These are phyloP conservation scores for Hormaphis cornu DNA, from an alignment of 1,140 invertebrate species.

Conservation along the genomic window DNA sequence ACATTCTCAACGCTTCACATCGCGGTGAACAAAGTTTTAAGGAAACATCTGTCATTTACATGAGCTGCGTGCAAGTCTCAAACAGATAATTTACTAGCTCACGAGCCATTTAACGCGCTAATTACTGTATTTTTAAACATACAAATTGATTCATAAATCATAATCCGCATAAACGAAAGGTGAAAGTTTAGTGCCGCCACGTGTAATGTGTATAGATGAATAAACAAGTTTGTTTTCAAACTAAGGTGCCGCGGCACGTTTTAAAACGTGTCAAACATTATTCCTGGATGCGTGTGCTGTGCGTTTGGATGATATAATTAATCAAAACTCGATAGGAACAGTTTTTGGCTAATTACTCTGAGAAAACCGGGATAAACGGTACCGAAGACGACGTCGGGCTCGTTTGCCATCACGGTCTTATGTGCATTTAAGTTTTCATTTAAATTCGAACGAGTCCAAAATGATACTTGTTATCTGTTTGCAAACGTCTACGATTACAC, in stretches of 20 bases:
- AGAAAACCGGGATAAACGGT: neutral
- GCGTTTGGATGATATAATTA: constrained; percentile 8
- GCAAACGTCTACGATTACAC: too few relatives aligned
- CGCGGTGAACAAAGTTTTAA: constrained; percentile 1
- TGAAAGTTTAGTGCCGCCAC: neutral
- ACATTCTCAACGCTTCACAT: neutral
- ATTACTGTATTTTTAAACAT: constrained; percentile 21
- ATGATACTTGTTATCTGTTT: too few relatives aligned
- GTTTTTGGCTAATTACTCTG: constrained; percentile 1
- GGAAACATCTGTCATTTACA: constrained; percentile 17
- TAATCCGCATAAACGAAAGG: neutral
- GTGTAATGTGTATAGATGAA: neutral
- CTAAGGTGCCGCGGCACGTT: neutral
- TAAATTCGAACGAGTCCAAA: too few relatives aligned
- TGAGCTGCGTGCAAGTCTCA: neutral
- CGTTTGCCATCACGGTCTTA: neutral
- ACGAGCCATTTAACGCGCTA: neutral
- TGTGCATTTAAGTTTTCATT: neutral
- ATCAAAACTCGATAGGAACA: constrained; percentile 10
- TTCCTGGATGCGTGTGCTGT: neutral
- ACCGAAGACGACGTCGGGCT: too few relatives aligned
- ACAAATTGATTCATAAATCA: constrained; percentile 15
- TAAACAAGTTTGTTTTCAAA: constrained; percentile 5
- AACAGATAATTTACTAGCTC: constrained; percentile 13
- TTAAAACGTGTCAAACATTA: neutral